Evolutionary conservation across 2,113 vertebrate species (phyloP), one percentile per base, ranked within the genome.

Genomic region (Pardalotus punctatus): DNA sequence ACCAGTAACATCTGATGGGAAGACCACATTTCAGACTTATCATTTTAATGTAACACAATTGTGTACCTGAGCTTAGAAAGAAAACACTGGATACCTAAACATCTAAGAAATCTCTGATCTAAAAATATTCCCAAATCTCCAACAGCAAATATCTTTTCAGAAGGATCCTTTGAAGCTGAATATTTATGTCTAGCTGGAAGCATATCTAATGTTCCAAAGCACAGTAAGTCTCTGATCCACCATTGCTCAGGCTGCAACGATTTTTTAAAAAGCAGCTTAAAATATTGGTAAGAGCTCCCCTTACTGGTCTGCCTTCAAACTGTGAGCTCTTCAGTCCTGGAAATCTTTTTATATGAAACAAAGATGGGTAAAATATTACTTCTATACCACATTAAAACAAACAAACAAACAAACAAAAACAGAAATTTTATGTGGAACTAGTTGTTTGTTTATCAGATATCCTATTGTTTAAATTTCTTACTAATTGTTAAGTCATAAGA

Each of bases 271-370:
- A 77, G 47, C 24, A 77, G 51, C 56, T 90, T 60, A 94, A 91
- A 90, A 83, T 72, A 62, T 64, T 90, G 96, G 5, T 67, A 77
- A 96, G 97, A 96, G 97, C 96, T 87, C 97, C 97, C 65, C 94
- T 97, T 97, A 57, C 83, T 96, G 98, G 96, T 81, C 38, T 48
- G 48, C 20, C 12, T 65, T 81, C 56, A 83, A 71, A 88, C 4
- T 81, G 38, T 66, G 54, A 62, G 25, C 18, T n/a, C 36, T 43
- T 80, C 45, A 38, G 50, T 64, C 25, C 47, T 36, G 51, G 71
- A 80, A 57, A 72, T n/a, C 19, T 70, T 81, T 31, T 60, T 11
- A 14, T 73, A 60, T 47, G n/a, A 91, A 76, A 78, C 6, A 35
- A 82, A 65, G 19, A 53, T 25, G 5, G 23, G 23, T 40, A 56